Evolutionary conservation across 1,140 invertebrate genomes (phyloP), one percentile per base, ranked within the genome.

Genomic region (Neelides sp.): DNA sequence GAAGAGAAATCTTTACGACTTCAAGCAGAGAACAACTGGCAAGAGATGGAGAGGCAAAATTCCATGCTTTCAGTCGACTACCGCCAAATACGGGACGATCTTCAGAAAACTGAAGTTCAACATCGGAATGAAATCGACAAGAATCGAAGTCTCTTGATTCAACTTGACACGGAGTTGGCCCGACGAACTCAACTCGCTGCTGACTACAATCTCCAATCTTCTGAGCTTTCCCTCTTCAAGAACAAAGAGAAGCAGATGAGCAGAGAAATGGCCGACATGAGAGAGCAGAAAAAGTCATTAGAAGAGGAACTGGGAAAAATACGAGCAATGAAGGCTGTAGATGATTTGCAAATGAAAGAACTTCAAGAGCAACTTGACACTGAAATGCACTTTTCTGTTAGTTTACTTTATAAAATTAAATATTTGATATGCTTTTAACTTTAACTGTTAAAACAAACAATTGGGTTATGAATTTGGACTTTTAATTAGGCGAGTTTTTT

Each of bases 51-150:
- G 66, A 74, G 92, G 7, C 86, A 93, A 66, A 84, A 92, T 63
- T 93, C 85, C 4, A 93, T 94, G 82, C 69, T 96, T 1, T 84
- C 82, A 15, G 86, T 96, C 3, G 92, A 96, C 67, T 87, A 92
- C 64, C 72, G 85, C 7, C 90, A 94, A 69, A 83, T 93, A 55
- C 84, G 91, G 62, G 82, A 92, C 62, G 76, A 86, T 46, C 66
- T 94, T 17, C 83, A 91, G 64, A 92, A 92, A 65, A 67, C 90
- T 1, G 87, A 93, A 66, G 85, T 83, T 13, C 88, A 93, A 69
- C 78, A 86, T 63, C 73, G 85, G 15, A 83, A 89, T 65, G 88
- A 92, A 67, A 73, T 80, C 13, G 88, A 92, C 65, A 92, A 91
- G 73, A 76, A 75, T 23, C 81, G 83, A 63, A 80, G 79, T 1